phyloP scores from a whole-genome alignment of 2,113 vertebrate genomes.

The Garra rufa region DNA sequence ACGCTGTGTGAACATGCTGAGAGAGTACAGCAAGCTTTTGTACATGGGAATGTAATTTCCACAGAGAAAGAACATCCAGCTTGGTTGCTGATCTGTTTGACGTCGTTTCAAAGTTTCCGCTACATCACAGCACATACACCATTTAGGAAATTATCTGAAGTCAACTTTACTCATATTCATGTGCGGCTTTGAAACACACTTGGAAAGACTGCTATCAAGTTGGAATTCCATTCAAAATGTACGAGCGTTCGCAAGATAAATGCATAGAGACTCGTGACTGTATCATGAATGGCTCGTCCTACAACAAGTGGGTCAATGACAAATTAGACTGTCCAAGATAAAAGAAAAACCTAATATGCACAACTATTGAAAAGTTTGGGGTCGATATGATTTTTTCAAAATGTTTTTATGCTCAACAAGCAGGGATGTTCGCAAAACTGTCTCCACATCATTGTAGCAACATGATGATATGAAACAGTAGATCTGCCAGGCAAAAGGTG shows the following conservation, averaged over 20 bases:
- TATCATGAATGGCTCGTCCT: neutral
- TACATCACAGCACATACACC: neutral
- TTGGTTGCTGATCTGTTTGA: neutral
- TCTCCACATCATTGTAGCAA: no score
- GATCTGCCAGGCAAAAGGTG: no score
- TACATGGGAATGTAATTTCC: slow-evolving; percentile 21
- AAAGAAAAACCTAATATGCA: neutral
- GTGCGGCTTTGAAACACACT: neutral
- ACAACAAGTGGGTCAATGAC: neutral
- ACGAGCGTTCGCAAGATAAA: neutral
- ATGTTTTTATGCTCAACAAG: neutral
- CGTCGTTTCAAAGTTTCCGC: neutral
- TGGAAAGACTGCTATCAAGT: neutral
- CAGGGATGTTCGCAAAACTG: no score
- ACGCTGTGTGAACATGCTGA: slow-evolving; percentile 11
- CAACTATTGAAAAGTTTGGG: neutral
- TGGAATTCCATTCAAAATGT: neutral
- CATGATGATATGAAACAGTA: no score
- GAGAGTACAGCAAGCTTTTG: slow-evolving; percentile 8
- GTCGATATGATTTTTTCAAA: neutral
- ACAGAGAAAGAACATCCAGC: neutral
- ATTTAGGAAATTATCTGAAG: neutral
- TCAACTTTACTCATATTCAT: neutral
- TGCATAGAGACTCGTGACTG: neutral
- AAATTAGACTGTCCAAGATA: neutral